Evolutionary conservation across 2,888 invertebrate genomes (phyloP).

Genomic region (Sarcophaga carnaria): DNA sequence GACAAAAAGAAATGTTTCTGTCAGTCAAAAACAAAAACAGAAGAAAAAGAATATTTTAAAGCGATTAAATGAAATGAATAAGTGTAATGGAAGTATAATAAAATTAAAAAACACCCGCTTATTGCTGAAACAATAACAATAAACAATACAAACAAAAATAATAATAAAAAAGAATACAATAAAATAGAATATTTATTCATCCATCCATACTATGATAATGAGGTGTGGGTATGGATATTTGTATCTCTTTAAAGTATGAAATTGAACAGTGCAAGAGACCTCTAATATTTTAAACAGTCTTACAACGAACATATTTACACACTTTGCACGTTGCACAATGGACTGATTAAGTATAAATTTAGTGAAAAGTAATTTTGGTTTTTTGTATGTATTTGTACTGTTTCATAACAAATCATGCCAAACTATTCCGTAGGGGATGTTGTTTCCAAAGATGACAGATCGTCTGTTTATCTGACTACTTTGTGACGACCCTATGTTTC

Average conservation of each 20-base stretch:
- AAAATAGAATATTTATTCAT: background rate
- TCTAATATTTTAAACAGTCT: constrained; percentile 40
- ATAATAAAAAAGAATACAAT: background rate
- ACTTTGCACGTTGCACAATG: constrained; percentile 37
- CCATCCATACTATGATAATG: background rate
- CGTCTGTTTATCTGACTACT: no score
- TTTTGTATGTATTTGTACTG: no score
- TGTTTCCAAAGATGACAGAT: no score
- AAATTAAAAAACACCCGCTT: constrained; percentile 35
- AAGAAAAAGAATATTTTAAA: constrained; percentile 6
- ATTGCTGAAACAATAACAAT: background rate
- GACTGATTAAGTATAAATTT: background rate
- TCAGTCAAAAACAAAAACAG: background rate
- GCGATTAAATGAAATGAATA: constrained; percentile 17
- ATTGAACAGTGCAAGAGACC: constrained; percentile 51
- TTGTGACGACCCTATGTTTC: no score
- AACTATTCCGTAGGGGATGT: no score
- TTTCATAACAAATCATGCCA: no score
- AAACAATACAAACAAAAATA: background rate
- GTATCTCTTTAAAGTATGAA: constrained; percentile 10
- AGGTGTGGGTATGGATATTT: background rate
- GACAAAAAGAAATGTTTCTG: no score
- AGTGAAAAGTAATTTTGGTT: background rate
- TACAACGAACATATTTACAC: background rate
- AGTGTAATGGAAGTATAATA: background rate